phyloP scores from a whole-genome alignment of 2,888 invertebrate species.

The Orthonevra nobilis region DNA sequence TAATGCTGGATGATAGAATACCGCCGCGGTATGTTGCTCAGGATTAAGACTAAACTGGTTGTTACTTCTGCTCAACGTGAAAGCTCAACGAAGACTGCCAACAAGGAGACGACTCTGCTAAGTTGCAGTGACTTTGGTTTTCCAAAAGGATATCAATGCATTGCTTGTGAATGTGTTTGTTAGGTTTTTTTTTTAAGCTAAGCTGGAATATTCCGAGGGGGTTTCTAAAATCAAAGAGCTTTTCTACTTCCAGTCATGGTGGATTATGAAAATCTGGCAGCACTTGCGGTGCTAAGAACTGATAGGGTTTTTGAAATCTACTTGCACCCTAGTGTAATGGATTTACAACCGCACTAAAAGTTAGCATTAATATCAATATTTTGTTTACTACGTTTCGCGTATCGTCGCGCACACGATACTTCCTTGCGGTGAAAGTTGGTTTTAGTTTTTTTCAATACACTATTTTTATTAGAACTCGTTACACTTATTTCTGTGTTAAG shows the following conservation, averaged over 20 bases:
- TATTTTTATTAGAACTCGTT: too few species aligned
- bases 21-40: conserved; percentile 47
- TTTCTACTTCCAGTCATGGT: conserved; percentile 18
- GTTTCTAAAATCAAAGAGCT: conserved; percentile 11
- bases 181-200: conserved; percentile 11
- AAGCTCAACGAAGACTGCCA: conserved; percentile 80
- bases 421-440: too few species aligned
- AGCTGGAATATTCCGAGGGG: conserved; percentile 34
- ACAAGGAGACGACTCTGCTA: conserved; percentile 24
- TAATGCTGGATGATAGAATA: conserved; percentile 24
- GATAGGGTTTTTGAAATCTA: too few species aligned
- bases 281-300: too few species aligned
- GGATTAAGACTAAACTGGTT: conserved; percentile 27
- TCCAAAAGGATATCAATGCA: conserved; percentile 27
- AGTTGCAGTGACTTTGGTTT: conserved; percentile 39
- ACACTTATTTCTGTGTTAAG: too few species aligned
- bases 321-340: too few species aligned
- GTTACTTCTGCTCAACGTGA: conserved; percentile 75
- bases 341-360: too few species aligned
- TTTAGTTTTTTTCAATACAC: too few species aligned
- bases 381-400: too few species aligned
- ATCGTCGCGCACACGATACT: too few species aligned
- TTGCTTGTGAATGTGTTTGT: conserved; percentile 33
- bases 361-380: too few species aligned
- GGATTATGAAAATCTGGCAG: conserved; percentile 47